phyloP scores from a whole-genome alignment of 1,140 invertebrate species.

The Holcopasites calliopsidis region DNA sequence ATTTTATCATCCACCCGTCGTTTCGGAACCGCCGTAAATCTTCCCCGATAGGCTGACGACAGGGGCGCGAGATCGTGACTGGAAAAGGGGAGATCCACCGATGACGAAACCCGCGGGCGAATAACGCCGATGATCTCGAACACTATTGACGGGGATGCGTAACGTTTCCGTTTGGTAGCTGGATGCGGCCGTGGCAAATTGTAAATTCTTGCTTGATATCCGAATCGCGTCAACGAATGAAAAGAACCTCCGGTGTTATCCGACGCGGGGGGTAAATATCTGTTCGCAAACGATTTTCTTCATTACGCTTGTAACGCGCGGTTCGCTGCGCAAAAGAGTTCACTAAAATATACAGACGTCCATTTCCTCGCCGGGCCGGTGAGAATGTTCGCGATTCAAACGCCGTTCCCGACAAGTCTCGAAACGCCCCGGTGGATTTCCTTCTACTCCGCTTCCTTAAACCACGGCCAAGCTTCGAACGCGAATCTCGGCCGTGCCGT shows the following conservation, averaged over 20 bases:
- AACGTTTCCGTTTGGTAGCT: not conserved
- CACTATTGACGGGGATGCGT: not conserved
- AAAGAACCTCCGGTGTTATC: slow-evolving; percentile 33
- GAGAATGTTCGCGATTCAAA: no score
- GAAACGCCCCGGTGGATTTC: not conserved
- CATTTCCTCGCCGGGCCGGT: no score
- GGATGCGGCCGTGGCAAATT: slow-evolving; percentile 32
- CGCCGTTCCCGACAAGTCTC: not conserved
- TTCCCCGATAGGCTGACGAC: not conserved
- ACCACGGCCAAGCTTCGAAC: not conserved
- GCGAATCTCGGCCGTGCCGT: not conserved
- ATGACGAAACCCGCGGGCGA: no score
- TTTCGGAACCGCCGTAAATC: slow-evolving; percentile 6
- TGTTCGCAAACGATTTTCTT: slow-evolving; percentile 1
- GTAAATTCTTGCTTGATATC: slow-evolving; percentile 49
- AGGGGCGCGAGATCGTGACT: no score
- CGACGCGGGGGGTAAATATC: slow-evolving; percentile 26
- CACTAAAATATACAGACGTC: no score
- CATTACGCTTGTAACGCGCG: not conserved
- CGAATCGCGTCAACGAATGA: slow-evolving; percentile 21
- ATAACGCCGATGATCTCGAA: no score
- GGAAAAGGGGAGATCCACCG: not conserved
- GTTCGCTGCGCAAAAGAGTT: not conserved
- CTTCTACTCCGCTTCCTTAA: no score
- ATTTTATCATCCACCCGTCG: slow-evolving; percentile 38